Percentiles rank a stretch among this genome's conserved stretches.
phyloP scores from a whole-genome alignment of 2,888 invertebrate genomes.

The Chirona hameri region DNA sequence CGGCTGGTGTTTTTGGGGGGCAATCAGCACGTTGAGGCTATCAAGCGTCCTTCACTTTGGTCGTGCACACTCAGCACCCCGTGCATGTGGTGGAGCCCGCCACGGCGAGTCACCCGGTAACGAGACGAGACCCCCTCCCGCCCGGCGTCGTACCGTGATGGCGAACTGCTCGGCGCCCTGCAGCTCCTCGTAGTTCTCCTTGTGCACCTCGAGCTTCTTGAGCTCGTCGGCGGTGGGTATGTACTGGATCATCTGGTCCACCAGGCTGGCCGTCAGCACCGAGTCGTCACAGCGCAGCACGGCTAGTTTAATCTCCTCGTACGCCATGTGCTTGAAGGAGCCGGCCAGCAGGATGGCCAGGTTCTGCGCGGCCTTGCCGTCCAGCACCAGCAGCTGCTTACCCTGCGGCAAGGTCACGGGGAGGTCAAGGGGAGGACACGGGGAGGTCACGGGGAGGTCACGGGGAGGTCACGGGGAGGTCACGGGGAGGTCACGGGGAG shows the following conservation, averaged over 20 bases:
- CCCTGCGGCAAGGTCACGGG: constrained; percentile 52
- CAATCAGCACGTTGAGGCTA: too few species aligned
- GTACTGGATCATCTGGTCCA: constrained; percentile 8
- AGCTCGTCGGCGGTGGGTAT: constrained; percentile 62
- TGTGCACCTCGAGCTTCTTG: constrained; percentile 73
- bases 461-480: too few species aligned
- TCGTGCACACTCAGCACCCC: not conserved
- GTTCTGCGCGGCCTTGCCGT: constrained; percentile 90
- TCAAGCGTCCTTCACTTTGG: not conserved
- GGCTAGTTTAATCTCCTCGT: constrained; percentile 74
- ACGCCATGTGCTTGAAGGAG: constrained; percentile 76
- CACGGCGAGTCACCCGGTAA: not conserved
- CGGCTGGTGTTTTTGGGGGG: not conserved
- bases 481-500: too few species aligned
- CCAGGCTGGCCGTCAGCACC: constrained; percentile 60
- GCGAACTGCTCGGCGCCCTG: constrained; percentile 89
- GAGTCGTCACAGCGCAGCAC: constrained; percentile 82
- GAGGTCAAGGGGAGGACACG: not conserved
- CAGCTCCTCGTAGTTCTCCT: constrained; percentile 71
- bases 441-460: not conserved
- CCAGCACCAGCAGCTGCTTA: constrained; percentile 86
- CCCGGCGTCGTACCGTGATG: not conserved
- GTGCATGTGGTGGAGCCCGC: not conserved
- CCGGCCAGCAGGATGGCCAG: constrained; percentile 80
- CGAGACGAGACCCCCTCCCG: not conserved